Base-by-base conservation (phyloP, 2,888 invertebrate species). In the Ganaspis brasiliensis region DNA sequence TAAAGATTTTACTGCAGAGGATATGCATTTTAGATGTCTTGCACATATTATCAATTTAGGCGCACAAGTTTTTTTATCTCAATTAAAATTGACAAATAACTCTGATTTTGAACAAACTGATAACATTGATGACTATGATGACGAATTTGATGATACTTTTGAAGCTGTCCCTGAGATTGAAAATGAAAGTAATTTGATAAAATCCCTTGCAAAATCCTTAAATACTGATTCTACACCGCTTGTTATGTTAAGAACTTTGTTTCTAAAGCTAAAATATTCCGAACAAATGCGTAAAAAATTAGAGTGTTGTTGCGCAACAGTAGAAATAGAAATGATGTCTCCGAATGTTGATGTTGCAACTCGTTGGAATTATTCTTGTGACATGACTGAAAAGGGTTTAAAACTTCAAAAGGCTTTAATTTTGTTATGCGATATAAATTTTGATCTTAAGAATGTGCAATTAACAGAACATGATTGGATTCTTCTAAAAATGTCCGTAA, bases 1-100 rank as follows among this genome's bases (percentile, higher is more conserved):
- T 79, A 52, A 52, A n/a, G n/a, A n/a, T n/a, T n/a, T n/a, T n/a
- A n/a, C n/a, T n/a, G n/a, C n/a, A n/a, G n/a, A n/a, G n/a, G 55
- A 86, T 75, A 77, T 81, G 37, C 86, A 87, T 82, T 88, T 87
- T 76, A 77, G 84, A 14, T 86, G n/a, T n/a, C n/a, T n/a, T n/a
- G n/a, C n/a, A n/a, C n/a, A n/a, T n/a, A n/a, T n/a, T n/a, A n/a
- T n/a, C 55, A 87, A 88, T 73, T 73, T 86, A 16, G 85, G 74
- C 9, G 85, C 86, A 26, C 82, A 87, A 76, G 85, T 85, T 75
- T 70, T 77, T 26, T 55, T 82, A 45, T 76, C 16, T 4, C 52
- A n/a, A 52, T n/a, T 52, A 52, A 52, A 52, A 52, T 16, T 52
- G 1, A 16, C 12, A 52, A 19, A 16, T 16, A 16, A 52, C n/a